Base-by-base conservation (phyloP, 2,888 invertebrate genomes). In the Lamproptera curius region DNA sequence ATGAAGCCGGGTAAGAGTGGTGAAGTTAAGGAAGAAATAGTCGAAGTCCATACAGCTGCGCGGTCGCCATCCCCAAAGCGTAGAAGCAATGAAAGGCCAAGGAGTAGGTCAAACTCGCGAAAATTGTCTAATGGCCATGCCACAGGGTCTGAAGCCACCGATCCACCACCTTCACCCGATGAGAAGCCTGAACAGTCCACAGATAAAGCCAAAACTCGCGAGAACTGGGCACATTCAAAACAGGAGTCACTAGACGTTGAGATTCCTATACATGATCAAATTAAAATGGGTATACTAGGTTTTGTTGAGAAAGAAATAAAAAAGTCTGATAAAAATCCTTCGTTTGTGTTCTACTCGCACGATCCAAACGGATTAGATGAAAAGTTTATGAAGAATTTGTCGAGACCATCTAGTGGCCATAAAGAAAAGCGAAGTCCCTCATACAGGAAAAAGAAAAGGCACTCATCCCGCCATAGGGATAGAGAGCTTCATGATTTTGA, bases 231-330 rank as follows among this genome's bases (percentile, higher is more conserved):
- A 17, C 80, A 84, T 53, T 86, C 88, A 0, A 88, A 88, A 57
- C 80, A 87, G 46, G 88, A 90, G 53, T 90, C 90, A 0, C 71
- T 90, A 13, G 91, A 90, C 54, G 82, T 84, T 1, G 91, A 91
- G 59, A 63, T 89, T 16, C 90, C 90, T 37, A 91, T 91, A 31
- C 91, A 91, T 56, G 87, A 88, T 47, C 88, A 89, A 66, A 79
- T 89, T 41, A 88, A 88, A 59, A 84, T 84, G 69, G 88, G 84
- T 40, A 88, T 88, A 34, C 57, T 88, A 51, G 88, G 87, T 5
- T 88, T 88, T 62, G 87, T 88, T 14, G 88, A 88, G 56, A 82
- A 88, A 52, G 88, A 88, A 70, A 77, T 88, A 17, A 87, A 88
- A 50, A 88, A 88, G 52, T 74, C 86, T 0, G 88, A 88, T 42